Conservation (phyloP, 2,113 vertebrate species). For the Leucopsar rothschildi region DNA sequence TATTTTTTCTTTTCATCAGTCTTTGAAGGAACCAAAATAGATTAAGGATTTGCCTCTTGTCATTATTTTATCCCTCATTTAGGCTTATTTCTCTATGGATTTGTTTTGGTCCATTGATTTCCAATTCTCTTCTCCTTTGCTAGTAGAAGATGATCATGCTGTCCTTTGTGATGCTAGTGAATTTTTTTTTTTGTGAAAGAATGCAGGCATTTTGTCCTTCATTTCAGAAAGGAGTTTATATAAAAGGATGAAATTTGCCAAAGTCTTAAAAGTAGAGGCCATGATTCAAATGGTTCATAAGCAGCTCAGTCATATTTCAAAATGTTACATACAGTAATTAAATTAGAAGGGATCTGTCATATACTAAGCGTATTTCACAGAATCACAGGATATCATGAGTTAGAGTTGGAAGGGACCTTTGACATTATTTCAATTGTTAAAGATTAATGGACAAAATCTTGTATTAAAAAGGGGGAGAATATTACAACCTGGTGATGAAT, state of each 20-base stretch:
- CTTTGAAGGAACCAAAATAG: neutral
- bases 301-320: neutral
- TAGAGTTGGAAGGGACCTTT: neutral
- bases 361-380: neutral
- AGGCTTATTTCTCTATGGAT: neutral
- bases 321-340: neutral
- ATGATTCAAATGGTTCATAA: neutral
- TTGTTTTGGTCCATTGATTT: slow-evolving; percentile 1
- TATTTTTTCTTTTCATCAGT: neutral
- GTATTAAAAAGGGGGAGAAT: neutral
- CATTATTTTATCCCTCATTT: neutral
- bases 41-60: neutral
- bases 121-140: neutral
- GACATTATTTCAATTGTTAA: neutral
- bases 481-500: neutral
- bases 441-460: neutral
- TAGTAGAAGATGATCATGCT: neutral
- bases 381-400: neutral
- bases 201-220: neutral
- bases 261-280: neutral
- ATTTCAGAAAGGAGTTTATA: neutral
- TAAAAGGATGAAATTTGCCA: neutral
- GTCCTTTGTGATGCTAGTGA: neutral
- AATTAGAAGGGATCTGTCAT: neutral
- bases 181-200: neutral